phyloP scores from a whole-genome alignment of 2,888 invertebrate species.

The Tolmerus cingulatus region DNA sequence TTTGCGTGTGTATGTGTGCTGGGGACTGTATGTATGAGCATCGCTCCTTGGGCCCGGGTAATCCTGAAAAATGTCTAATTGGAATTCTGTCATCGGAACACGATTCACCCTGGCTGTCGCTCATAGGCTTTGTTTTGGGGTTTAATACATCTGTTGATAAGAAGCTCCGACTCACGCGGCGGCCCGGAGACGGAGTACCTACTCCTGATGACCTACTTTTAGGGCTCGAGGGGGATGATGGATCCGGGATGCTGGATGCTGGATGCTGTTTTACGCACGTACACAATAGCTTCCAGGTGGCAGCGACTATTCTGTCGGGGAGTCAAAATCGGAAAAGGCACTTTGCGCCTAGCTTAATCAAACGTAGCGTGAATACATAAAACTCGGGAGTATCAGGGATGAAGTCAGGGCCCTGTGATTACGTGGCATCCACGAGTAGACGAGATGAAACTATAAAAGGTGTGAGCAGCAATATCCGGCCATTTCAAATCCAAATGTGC shows the following conservation, averaged over 20 bases:
- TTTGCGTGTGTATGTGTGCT: background rate
- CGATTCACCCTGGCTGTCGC: background rate
- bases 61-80: conserved; percentile 12
- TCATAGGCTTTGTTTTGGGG: background rate
- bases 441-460: background rate
- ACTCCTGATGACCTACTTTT: conserved; percentile 11
- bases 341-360: conserved; percentile 19
- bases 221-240: background rate
- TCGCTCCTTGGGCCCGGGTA: background rate
- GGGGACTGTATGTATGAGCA: background rate
- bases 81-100: background rate
- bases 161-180: background rate
- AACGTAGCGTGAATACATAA: conserved; percentile 27
- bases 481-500: background rate
- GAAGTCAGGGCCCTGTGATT: background rate
- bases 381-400: background rate
- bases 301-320: background rate
- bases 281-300: conserved; percentile 19
- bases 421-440: background rate
- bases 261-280: conserved; percentile 18
- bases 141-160: conserved; percentile 29
- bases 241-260: background rate
- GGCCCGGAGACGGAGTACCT: background rate
- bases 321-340: conserved; percentile 23
- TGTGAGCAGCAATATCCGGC: background rate